Evolutionary conservation across 2,113 vertebrate genomes (phyloP).

Genomic region (Trogon surrucura): DNA sequence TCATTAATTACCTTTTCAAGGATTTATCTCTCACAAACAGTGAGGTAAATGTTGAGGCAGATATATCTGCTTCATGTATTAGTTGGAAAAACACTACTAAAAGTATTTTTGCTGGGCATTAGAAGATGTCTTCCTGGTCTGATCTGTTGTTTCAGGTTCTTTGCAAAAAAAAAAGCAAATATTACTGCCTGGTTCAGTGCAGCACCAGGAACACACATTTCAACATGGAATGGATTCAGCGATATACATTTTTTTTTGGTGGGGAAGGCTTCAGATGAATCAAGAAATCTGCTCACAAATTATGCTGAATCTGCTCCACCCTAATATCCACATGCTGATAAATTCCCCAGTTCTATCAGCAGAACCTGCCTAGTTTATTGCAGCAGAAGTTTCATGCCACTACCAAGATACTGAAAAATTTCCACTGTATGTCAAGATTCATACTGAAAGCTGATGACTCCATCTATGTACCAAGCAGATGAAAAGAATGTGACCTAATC

Average conservation of each 20-base stretch:
- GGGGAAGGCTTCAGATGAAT: neutral
- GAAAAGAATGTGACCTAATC: neutral
- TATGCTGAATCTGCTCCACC: neutral
- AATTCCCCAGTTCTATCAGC: neutral
- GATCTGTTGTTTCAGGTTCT: neutral
- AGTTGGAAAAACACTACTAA: neutral
- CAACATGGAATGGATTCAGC: neutral
- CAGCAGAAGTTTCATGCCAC: neutral
- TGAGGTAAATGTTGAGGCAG: neutral
- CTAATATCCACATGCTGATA: neutral
- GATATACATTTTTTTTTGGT: neutral
- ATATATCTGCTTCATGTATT: neutral
- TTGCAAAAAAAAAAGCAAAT: neutral
- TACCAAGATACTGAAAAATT: neutral
- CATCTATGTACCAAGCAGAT: neutral
- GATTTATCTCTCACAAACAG: neutral
- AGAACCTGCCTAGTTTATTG: neutral
- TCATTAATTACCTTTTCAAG: neutral
- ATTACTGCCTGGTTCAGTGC: neutral
- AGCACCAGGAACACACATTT: neutral
- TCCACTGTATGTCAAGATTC: neutral
- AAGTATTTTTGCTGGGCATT: neutral
- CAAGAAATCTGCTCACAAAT: neutral
- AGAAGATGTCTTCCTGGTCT: neutral
- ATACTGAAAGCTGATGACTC: neutral